These are phyloP conservation scores for Melieria picta DNA, from an alignment of 2,888 invertebrate species.

Conservation along the genomic window DNA sequence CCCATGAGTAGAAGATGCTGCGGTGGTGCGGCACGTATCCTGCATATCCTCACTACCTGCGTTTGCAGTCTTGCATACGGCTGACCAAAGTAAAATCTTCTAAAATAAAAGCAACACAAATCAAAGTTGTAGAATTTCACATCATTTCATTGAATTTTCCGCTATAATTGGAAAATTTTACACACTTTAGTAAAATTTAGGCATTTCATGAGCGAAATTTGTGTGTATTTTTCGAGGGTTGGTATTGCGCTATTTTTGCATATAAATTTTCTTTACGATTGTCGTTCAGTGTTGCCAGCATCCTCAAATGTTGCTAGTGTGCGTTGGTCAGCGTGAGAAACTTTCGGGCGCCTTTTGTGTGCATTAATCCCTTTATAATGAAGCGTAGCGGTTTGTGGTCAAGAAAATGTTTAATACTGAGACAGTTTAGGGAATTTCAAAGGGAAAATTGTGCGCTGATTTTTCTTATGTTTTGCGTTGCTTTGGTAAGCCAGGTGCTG, in stretches of 20 bases:
- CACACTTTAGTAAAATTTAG: constrained; percentile 28
- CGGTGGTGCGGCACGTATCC: no score
- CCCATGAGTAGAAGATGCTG: no score
- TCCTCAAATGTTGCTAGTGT: background rate
- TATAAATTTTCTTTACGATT: constrained; percentile 41
- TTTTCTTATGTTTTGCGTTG: no score
- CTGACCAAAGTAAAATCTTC: no score
- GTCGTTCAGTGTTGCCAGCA: constrained; percentile 41
- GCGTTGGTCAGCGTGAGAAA: constrained; percentile 58
- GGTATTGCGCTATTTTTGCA: constrained; percentile 42
- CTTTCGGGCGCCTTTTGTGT: constrained; percentile 25
- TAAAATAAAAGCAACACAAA: no score
- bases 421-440: no score
- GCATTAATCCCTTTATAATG: constrained; percentile 65
- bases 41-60: no score
- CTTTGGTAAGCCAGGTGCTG: no score
- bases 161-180: constrained; percentile 31
- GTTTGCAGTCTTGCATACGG: no score
- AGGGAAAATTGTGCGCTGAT: no score
- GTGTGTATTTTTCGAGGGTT: constrained; percentile 31
- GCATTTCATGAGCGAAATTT: background rate
- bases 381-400: constrained; percentile 64
- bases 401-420: constrained; percentile 26
- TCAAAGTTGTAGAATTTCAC: no score
- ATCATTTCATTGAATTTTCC: constrained; percentile 25